A percentile compares a stretch with the other conserved stretches of the same genome.
phyloP scores from a whole-genome alignment of 2,113 vertebrate genomes.

The Callopanchax toddi region DNA sequence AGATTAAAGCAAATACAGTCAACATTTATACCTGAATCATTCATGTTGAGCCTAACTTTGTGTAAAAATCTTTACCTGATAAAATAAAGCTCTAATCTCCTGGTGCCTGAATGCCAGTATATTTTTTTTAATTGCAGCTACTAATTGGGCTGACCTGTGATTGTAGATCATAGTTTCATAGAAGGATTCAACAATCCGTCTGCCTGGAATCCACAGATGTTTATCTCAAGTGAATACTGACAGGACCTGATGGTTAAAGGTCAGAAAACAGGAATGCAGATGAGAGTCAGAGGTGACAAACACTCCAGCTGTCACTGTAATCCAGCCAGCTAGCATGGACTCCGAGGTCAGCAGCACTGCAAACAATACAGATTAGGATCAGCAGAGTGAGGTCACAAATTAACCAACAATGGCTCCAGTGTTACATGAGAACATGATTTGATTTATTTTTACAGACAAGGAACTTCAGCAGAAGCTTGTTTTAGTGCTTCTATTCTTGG shows the following conservation, averaged over 20 bases:
- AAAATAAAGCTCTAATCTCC: neutral
- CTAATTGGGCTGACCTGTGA: slow-evolving; percentile 14
- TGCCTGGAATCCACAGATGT: slow-evolving; percentile 39
- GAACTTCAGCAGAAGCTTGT: slow-evolving; percentile 6
- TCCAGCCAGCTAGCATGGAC: slow-evolving; percentile 23
- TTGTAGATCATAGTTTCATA: slow-evolving; percentile 13
- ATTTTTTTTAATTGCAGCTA: slow-evolving; percentile 6
- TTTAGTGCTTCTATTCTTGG: slow-evolving; percentile 28
- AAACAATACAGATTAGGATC: slow-evolving; percentile 39
- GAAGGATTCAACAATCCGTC: neutral
- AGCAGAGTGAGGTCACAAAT: slow-evolving; percentile 1
- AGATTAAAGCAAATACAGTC: slow-evolving; percentile 6
- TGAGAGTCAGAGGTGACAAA: slow-evolving; percentile 59
- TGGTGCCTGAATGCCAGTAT: neutral
- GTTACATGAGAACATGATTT: slow-evolving; percentile 21
- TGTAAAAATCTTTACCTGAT: neutral
- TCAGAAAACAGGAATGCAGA: slow-evolving; percentile 58
- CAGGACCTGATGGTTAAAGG: slow-evolving; percentile 48
- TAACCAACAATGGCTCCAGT: slow-evolving; percentile 7
- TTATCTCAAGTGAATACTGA: slow-evolving; percentile 38
- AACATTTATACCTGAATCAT: slow-evolving; percentile 7
- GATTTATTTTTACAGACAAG: slow-evolving; percentile 8
- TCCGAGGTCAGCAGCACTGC: slow-evolving; percentile 29
- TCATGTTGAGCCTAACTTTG: neutral
- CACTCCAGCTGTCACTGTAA: slow-evolving; percentile 56